A percentile compares a stretch with the other conserved stretches of the same genome.
These are phyloP conservation scores for Capitella teleta DNA, from an alignment of 1,140 invertebrate genomes.

Conservation along the genomic window DNA sequence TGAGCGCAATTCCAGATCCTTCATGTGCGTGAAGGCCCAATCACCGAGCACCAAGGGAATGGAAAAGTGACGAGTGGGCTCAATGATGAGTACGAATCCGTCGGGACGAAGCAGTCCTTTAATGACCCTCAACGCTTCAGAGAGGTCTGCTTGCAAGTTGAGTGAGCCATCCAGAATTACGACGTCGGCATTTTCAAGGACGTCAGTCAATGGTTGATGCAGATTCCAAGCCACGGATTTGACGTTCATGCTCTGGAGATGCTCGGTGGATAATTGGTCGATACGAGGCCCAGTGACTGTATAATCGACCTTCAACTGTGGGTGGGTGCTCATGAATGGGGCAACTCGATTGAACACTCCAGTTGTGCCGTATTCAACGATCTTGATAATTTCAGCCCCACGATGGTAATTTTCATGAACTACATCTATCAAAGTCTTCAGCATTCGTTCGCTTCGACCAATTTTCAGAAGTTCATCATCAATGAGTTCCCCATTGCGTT, in stretches of 20 bases:
- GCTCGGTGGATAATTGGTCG: no score
- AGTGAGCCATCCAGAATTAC: no score
- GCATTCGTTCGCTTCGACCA: no score
- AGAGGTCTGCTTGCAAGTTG: no score
- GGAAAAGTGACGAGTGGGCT: conserved; percentile 48
- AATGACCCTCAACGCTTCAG: conserved; percentile 41
- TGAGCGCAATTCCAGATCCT: conserved; percentile 15
- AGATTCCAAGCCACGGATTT: no score
- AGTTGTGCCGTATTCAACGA: conserved; percentile 53
- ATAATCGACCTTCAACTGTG: conserved; percentile 39
- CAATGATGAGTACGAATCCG: conserved; percentile 68
- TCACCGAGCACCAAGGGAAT: conserved; percentile 19
- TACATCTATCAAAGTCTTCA: no score
- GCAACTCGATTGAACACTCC: conserved; percentile 22
- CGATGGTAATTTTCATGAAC: no score
- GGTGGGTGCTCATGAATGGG: conserved; percentile 30
- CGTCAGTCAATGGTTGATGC: no score
- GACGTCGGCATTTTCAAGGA: no score
- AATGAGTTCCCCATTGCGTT: no score
- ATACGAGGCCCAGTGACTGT: conserved; percentile 25
- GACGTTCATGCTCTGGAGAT: no score
- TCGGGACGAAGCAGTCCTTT: conserved; percentile 52
- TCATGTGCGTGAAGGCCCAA: not conserved
- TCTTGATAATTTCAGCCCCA: conserved; percentile 63
- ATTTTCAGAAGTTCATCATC: no score